A percentile compares a stretch with the other conserved stretches of the same genome.
Evolutionary conservation across 2,113 vertebrate genomes (phyloP).

Genomic region (Holacanthus passer): DNA sequence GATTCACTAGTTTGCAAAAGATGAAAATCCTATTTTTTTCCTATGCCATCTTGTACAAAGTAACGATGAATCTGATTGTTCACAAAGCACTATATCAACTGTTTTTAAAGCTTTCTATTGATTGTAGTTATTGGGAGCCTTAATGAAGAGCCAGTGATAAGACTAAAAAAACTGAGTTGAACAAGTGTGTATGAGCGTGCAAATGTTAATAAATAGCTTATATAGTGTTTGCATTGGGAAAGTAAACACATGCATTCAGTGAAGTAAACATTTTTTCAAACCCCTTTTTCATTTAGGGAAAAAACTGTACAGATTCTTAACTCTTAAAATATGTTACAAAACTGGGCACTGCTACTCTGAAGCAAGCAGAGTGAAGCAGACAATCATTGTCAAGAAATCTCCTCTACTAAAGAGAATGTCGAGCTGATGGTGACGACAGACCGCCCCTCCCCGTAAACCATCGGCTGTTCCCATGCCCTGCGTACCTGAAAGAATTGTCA

Average conservation of each 20-base stretch:
- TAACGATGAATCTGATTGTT: conserved; percentile 33
- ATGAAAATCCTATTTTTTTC: conserved; percentile 1
- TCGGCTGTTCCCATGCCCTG: background rate
- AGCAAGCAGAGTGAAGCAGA: conserved; percentile 47
- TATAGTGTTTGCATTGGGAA: conserved; percentile 66
- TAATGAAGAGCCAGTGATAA: conserved; percentile 12
- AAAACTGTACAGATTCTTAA: conserved; percentile 56
- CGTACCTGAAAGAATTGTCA: conserved; percentile 66
- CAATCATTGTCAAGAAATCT: conserved; percentile 56
- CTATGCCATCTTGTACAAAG: conserved; percentile 11
- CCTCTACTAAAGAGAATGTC: conserved; percentile 13
- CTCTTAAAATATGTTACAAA: conserved; percentile 67
- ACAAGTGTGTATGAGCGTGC: conserved; percentile 39
- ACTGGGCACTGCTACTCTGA: conserved; percentile 31
- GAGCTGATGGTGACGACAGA: conserved; percentile 18
- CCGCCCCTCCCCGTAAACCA: background rate
- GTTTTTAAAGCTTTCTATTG: conserved; percentile 64
- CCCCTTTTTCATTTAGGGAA: conserved; percentile 49
- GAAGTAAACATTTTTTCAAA: conserved; percentile 72
- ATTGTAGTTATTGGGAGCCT: conserved; percentile 22
- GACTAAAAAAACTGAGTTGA: conserved; percentile 19
- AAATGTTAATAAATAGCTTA: conserved; percentile 59
- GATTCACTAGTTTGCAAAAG: conserved; percentile 17
- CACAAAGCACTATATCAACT: conserved; percentile 45
- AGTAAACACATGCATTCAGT: conserved; percentile 72